phyloP scores from a whole-genome alignment of 2,888 invertebrate genomes.

The Teleogryllus oceanicus region DNA sequence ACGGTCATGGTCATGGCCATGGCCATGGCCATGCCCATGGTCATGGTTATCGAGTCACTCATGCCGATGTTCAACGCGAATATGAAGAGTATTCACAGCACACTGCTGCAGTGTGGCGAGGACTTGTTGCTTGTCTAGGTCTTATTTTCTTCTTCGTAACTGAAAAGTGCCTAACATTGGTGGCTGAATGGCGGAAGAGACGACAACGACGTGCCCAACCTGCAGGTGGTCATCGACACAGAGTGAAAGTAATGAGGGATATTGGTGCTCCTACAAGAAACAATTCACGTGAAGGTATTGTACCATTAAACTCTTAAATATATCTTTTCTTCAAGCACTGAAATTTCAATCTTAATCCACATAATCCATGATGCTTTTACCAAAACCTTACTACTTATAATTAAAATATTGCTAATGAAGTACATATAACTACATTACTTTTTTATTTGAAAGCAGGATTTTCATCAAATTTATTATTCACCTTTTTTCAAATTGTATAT shows the following conservation, averaged over 20 bases:
- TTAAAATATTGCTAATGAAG: no score
- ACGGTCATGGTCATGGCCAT: constrained; percentile 41
- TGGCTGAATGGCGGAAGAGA: constrained; percentile 76
- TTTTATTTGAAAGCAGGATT: no score
- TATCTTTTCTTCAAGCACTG: no score
- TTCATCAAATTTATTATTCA: no score
- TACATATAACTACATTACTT: no score
- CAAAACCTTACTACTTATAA: no score
- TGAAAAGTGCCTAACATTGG: constrained; percentile 75
- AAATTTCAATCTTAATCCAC: no score
- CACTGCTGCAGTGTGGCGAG: constrained; percentile 67
- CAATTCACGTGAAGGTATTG: not conserved
- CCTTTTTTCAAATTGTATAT: no score
- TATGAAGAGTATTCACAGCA: constrained; percentile 61
- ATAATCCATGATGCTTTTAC: no score
- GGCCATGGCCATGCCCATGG: constrained; percentile 35
- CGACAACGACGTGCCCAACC: constrained; percentile 53
- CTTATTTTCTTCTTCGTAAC: constrained; percentile 86
- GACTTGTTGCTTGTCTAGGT: constrained; percentile 75
- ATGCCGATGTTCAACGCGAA: constrained; percentile 42
- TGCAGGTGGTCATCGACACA: not conserved
- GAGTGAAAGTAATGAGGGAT: constrained; percentile 51
- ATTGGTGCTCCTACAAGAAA: constrained; percentile 49
- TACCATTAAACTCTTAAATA: not conserved
- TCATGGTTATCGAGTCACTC: constrained; percentile 42